Evolutionary conservation across 2,113 vertebrate genomes (phyloP).

Genomic region (Alosa alosa): DNA sequence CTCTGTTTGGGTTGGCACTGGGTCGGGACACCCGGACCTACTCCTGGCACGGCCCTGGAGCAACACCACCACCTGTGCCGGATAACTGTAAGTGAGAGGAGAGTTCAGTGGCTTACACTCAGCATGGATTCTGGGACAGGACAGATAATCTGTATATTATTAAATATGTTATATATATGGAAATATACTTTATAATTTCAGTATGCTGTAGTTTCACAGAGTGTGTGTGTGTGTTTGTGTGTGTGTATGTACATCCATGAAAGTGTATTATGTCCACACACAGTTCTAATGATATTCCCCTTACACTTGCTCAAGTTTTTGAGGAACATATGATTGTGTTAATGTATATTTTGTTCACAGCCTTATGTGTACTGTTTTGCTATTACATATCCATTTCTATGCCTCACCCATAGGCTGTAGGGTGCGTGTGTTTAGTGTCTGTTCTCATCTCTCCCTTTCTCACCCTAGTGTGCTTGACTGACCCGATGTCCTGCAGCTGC

Average conservation of each 20-base stretch:
- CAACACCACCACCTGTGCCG: neutral
- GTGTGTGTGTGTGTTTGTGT: neutral
- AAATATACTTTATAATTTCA: too few relatives aligned
- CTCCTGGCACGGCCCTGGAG: neutral
- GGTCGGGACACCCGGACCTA: neutral
- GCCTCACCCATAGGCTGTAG: too few relatives aligned
- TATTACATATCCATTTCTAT: neutral
- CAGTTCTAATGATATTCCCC: too few relatives aligned
- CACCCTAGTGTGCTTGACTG: slow-evolving; percentile 38
- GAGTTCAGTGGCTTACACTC: too few relatives aligned
- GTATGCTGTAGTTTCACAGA: too few relatives aligned
- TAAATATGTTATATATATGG: too few relatives aligned
- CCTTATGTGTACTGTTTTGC: neutral
- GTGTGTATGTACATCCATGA: neutral
- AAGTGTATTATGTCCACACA: too few relatives aligned
- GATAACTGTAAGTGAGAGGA: neutral
- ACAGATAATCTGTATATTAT: neutral
- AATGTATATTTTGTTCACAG: neutral
- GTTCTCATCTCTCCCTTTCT: neutral
- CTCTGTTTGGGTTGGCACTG: neutral
- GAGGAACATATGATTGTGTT: neutral
- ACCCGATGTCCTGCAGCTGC: slow-evolving; percentile 42
- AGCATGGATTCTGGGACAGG: too few relatives aligned
- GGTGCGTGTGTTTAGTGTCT: neutral
- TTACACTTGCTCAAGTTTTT: too few relatives aligned